A percentile compares a stretch with the other conserved stretches of the same genome.
Evolutionary conservation across 2,797 vertebrate species (phyloP).

Genomic region (Pristis pectinata): DNA sequence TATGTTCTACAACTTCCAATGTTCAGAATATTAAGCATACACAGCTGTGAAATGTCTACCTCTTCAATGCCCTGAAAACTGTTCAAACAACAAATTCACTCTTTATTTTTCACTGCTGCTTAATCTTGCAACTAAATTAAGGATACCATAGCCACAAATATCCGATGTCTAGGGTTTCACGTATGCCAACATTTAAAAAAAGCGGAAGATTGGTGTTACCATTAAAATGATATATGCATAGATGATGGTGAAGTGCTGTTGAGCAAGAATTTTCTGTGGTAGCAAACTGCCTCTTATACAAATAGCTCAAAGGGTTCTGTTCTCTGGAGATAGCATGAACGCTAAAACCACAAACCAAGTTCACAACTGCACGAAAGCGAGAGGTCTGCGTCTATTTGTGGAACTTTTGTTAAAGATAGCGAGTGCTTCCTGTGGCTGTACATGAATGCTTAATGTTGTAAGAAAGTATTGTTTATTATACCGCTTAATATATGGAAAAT

Average conservation of each 20-base stretch:
- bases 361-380: conserved; percentile 39
- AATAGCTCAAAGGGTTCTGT: conserved; percentile 37
- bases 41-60: too few relatives aligned
- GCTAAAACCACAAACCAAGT: conserved; percentile 41
- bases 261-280: conserved; percentile 38
- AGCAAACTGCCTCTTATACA: conserved; percentile 37
- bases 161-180: background rate
- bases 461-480: conserved; percentile 39
- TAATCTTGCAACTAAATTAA: background rate
- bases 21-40: background rate
- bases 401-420: conserved; percentile 39
- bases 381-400: conserved; percentile 42
- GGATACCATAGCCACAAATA: background rate
- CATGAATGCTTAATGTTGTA: conserved; percentile 32
- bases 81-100: background rate
- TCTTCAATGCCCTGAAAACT: background rate
- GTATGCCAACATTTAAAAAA: background rate
- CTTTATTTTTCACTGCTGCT: background rate
- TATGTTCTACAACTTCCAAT: too few relatives aligned
- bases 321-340: conserved; percentile 41
- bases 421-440: conserved; percentile 38
- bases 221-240: background rate
- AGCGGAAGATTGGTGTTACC: background rate
- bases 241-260: background rate
- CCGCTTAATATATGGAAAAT: background rate